These are phyloP conservation scores for Hedychridium roseum DNA, from an alignment of 2,888 invertebrate genomes.

Conservation along the genomic window DNA sequence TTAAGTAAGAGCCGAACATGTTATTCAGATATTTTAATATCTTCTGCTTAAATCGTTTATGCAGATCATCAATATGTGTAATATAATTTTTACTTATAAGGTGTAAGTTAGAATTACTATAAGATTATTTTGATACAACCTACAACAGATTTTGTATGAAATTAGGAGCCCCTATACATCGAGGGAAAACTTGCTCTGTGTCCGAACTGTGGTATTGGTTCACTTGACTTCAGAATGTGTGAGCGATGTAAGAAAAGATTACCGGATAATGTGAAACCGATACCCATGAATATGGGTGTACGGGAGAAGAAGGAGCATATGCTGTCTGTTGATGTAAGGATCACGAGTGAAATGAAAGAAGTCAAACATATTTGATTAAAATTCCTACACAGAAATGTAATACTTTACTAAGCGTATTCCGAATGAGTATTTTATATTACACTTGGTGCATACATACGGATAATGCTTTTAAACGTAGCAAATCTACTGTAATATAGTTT, in stretches of 20 bases:
- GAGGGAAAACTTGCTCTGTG: slow-evolving; percentile 82
- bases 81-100: too few relatives aligned
- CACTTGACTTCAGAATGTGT: slow-evolving; percentile 81
- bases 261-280: slow-evolving; percentile 74
- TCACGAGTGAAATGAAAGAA: slow-evolving; percentile 19
- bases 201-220: slow-evolving; percentile 80
- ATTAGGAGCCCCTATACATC: slow-evolving; percentile 68
- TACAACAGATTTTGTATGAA: slow-evolving; percentile 28
- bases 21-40: too few relatives aligned
- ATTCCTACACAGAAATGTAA: too few relatives aligned
- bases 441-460: slow-evolving; percentile 1
- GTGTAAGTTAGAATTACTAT: too few relatives aligned
- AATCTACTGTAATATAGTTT: slow-evolving; percentile 9
- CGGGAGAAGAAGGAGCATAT: slow-evolving; percentile 41
- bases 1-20: too few relatives aligned
- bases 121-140: slow-evolving; percentile 7
- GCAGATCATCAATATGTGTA: too few relatives aligned
- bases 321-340: slow-evolving; percentile 45
- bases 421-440: too few relatives aligned
- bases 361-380: too few relatives aligned
- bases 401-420: too few relatives aligned
- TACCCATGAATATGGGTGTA: slow-evolving; percentile 50
- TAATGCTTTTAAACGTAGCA: slow-evolving; percentile 3
- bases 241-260: slow-evolving; percentile 77
- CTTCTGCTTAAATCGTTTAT: too few relatives aligned